Evolutionary conservation across 2,888 invertebrate species (phyloP).

Genomic region (Xanthostigma xanthostigma): DNA sequence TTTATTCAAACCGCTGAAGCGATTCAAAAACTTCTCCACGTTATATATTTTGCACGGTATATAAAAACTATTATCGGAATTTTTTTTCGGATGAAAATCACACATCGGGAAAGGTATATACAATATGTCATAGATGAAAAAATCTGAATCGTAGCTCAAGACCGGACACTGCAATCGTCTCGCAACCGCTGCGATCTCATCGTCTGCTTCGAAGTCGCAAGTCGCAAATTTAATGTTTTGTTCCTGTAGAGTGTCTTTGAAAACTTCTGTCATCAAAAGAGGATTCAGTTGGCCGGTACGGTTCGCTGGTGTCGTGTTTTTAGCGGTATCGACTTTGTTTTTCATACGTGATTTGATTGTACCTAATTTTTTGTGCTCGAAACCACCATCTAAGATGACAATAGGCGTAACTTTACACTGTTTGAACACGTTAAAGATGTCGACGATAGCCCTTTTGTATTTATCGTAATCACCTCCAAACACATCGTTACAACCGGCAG

Average conservation of each 20-base stretch:
- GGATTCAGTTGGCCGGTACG: slow-evolving; percentile 55
- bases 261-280: slow-evolving; percentile 55
- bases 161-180: slow-evolving; percentile 68
- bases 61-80: slow-evolving; percentile 23
- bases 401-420: slow-evolving; percentile 57
- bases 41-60: slow-evolving; percentile 57
- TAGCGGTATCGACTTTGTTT: slow-evolving; percentile 42
- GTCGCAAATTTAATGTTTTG: slow-evolving; percentile 51
- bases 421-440: slow-evolving; percentile 52
- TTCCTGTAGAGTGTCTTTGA: slow-evolving; percentile 50
- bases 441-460: slow-evolving; percentile 44
- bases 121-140: slow-evolving; percentile 70
- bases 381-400: slow-evolving; percentile 70
- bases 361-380: slow-evolving; percentile 51
- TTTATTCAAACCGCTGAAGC: slow-evolving; percentile 48
- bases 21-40: slow-evolving; percentile 49
- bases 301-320: slow-evolving; percentile 37
- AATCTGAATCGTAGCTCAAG: slow-evolving; percentile 87
- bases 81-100: slow-evolving; percentile 28
- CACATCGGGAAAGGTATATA: slow-evolving; percentile 67
- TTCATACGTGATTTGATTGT: slow-evolving; percentile 44
- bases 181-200: slow-evolving; percentile 71
- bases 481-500: slow-evolving; percentile 46
- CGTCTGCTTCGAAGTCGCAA: slow-evolving; percentile 81
- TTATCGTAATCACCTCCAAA: slow-evolving; percentile 81